Conservation (phyloP, 1,140 invertebrate species). For the Plectrocnemia conspersa region DNA sequence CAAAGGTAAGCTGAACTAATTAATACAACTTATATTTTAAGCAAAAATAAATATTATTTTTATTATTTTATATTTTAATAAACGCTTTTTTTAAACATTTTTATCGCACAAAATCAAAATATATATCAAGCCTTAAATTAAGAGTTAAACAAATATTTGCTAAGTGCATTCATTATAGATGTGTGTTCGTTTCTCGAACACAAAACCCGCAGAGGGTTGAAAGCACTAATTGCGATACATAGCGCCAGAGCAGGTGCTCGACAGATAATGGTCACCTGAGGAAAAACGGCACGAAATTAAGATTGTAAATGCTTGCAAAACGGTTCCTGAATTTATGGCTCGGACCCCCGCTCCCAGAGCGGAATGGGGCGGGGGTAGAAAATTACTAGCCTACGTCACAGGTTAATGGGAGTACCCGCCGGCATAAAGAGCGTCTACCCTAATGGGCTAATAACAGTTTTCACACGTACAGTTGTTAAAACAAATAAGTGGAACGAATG, state of each 20-base stretch:
- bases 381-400: constrained; percentile 11
- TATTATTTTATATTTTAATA: no score
- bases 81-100: no score
- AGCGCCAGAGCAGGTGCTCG: constrained; percentile 3
- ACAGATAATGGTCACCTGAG: constrained; percentile 3
- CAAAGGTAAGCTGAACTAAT: no score
- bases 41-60: no score
- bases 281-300: constrained; percentile 11
- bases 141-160: no score
- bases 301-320: constrained; percentile 12
- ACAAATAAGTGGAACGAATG: constrained; percentile 7
- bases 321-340: background rate
- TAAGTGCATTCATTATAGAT: no score
- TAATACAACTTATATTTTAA: no score
- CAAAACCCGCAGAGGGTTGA: no score
- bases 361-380: no score
- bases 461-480: background rate
- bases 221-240: background rate
- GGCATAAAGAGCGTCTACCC: constrained; percentile 6
- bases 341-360: constrained; percentile 1
- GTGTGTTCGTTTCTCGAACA: no score
- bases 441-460: constrained; percentile 13
- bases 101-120: no score
- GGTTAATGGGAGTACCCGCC: constrained; percentile 7
- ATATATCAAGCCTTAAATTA: no score